Evolutionary conservation across 2,797 vertebrate genomes (phyloP).

Genomic region (Aldrovandia affinis): DNA sequence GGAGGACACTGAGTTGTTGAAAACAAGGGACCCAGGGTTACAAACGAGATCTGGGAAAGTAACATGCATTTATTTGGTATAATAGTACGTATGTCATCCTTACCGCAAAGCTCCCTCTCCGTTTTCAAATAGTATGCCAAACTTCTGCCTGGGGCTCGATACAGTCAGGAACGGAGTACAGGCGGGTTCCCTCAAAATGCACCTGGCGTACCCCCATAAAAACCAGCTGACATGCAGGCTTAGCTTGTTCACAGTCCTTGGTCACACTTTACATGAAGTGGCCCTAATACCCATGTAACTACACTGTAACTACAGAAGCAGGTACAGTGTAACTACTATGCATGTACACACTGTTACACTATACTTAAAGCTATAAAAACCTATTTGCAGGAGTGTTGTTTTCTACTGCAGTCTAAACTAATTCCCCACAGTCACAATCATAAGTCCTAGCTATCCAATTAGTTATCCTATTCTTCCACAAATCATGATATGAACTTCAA

Average conservation of each 20-base stretch:
- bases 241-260: not conserved
- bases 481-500: no score
- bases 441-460: no score
- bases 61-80: not conserved
- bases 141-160: not conserved
- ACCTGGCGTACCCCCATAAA: conserved; percentile 33
- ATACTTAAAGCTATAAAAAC: no score
- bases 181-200: conserved; percentile 74
- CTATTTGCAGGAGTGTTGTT: no score
- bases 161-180: conserved; percentile 33
- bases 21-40: not conserved
- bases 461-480: no score
- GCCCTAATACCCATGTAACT: no score
- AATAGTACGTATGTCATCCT: conserved; percentile 9
- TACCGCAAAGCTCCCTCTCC: not conserved
- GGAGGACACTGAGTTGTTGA: not conserved
- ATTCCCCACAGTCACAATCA: no score
- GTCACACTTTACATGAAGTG: no score
- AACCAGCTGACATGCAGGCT: not conserved
- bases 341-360: no score
- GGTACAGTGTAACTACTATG: no score
- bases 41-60: not conserved
- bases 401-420: no score
- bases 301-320: no score
- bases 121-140: not conserved